A percentile compares a stretch with the other conserved stretches of the same genome.
phyloP scores from a whole-genome alignment of 2,888 invertebrate species.

The Meteorus colon region DNA sequence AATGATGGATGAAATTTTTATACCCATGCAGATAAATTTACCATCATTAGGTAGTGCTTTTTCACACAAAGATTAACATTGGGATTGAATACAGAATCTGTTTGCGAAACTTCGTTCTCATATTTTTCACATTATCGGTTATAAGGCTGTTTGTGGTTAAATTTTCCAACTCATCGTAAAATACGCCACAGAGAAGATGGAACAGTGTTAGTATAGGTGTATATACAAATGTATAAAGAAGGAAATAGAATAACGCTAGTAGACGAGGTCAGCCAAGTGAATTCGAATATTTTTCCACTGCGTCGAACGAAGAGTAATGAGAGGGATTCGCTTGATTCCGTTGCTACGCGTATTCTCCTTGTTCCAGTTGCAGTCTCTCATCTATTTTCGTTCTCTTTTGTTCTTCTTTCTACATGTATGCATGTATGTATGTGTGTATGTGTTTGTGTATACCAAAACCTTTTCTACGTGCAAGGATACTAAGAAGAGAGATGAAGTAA shows the following conservation, averaged over 20 bases:
- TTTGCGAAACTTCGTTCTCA: no score
- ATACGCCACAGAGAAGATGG: constrained; percentile 31
- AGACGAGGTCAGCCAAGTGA: constrained; percentile 52
- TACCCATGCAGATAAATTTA: no score
- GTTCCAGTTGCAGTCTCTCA: constrained; percentile 40
- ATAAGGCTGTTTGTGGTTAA: no score
- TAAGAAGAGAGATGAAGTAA: constrained; percentile 27
- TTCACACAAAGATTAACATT: no score
- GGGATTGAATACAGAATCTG: no score
- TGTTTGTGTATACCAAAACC: neutral
- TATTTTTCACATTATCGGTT: no score
- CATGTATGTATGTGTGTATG: neutral
- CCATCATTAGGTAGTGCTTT: no score
- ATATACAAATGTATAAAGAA: constrained; percentile 24
- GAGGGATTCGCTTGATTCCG: constrained; percentile 32
- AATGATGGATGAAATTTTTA: no score
- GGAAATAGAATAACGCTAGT: constrained; percentile 36
- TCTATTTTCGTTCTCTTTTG: constrained; percentile 35
- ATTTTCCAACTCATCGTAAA: no score
- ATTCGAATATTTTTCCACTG: constrained; percentile 60
- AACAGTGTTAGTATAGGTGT: constrained; percentile 22
- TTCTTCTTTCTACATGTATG: neutral
- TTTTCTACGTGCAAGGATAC: constrained; percentile 38
- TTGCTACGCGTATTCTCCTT: constrained; percentile 37
- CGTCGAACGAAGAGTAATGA: constrained; percentile 60